phyloP scores from a whole-genome alignment of 2,888 invertebrate genomes.

The Chironomus tentans region DNA sequence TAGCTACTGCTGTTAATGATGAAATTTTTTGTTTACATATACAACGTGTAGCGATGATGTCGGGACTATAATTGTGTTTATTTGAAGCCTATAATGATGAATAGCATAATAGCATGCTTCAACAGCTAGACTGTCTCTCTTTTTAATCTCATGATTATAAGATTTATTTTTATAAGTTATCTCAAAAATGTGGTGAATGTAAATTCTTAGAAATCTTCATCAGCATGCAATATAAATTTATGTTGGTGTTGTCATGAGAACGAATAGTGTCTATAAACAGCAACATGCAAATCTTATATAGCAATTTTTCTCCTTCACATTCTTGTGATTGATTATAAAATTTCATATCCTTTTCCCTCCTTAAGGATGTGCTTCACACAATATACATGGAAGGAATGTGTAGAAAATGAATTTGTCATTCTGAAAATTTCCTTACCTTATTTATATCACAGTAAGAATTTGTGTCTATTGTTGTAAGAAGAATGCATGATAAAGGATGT shows the following conservation, averaged over 20 bases:
- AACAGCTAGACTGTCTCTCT: no score
- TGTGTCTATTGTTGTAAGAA: no score
- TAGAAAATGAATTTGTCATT: neutral
- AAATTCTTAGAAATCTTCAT: no score
- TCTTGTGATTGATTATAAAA: neutral
- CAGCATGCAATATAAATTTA: neutral
- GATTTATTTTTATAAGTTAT: no score
- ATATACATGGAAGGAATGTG: neutral
- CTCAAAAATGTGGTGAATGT: no score
- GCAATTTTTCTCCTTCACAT: neutral
- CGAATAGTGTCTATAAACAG: no score
- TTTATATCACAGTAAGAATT: no score
- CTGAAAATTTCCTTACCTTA: no score
- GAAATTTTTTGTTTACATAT: no score
- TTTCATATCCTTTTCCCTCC: neutral
- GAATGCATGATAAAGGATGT: no score
- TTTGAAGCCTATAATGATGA: neutral
- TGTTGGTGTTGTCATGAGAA: neutral
- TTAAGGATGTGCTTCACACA: no score
- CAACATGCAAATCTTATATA: neutral
- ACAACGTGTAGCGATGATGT: neutral
- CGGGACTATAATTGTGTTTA: neutral
- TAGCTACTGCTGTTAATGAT: neutral
- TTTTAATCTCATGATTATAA: no score
- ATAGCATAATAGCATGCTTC: neutral